These are phyloP conservation scores for Dasyurus viverrinus DNA, from an alignment of 2,113 vertebrate genomes.

Conservation along the genomic window DNA sequence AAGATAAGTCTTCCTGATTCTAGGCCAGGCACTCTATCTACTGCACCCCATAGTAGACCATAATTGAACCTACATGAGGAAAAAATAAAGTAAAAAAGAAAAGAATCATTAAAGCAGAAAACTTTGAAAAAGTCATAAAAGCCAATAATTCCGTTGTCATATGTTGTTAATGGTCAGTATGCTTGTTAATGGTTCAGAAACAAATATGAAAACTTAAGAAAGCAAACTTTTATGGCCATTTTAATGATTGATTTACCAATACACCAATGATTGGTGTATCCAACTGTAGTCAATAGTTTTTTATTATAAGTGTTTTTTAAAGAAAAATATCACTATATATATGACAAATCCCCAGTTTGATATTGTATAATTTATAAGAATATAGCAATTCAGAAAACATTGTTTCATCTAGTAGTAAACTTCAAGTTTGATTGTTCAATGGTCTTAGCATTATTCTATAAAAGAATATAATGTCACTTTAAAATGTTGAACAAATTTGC, in stretches of 20 bases:
- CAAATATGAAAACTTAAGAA: slow-evolving; percentile 77
- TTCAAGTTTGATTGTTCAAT: background rate
- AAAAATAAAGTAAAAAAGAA: slow-evolving; percentile 67
- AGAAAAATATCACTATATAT: slow-evolving; percentile 55
- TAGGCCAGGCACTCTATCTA: background rate
- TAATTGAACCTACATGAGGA: background rate
- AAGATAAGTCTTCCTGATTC: background rate
- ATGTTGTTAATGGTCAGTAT: slow-evolving; percentile 78
- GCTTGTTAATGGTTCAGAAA: slow-evolving; percentile 79
- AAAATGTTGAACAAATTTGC: slow-evolving; percentile 58
- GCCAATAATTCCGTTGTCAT: slow-evolving; percentile 76
- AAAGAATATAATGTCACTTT: slow-evolving; percentile 45
- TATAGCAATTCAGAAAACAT: slow-evolving; percentile 61
- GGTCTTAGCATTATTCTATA: slow-evolving; percentile 7
- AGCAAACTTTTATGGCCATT: slow-evolving; percentile 75
- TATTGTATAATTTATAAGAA: slow-evolving; percentile 54
- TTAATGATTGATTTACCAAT: slow-evolving; percentile 77
- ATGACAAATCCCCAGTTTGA: slow-evolving; percentile 51
- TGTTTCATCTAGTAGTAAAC: slow-evolving; percentile 7
- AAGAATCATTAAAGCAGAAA: slow-evolving; percentile 66
- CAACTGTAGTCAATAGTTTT: slow-evolving; percentile 76
- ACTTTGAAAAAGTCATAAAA: slow-evolving; percentile 73
- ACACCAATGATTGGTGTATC: slow-evolving; percentile 77
- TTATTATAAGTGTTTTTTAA: slow-evolving; percentile 75
- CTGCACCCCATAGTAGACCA: rapidly evolving